A percentile compares a stretch with the other conserved stretches of the same genome.
Evolutionary conservation across 2,797 vertebrate genomes (phyloP).

Genomic region (Cryptoprocta ferox): DNA sequence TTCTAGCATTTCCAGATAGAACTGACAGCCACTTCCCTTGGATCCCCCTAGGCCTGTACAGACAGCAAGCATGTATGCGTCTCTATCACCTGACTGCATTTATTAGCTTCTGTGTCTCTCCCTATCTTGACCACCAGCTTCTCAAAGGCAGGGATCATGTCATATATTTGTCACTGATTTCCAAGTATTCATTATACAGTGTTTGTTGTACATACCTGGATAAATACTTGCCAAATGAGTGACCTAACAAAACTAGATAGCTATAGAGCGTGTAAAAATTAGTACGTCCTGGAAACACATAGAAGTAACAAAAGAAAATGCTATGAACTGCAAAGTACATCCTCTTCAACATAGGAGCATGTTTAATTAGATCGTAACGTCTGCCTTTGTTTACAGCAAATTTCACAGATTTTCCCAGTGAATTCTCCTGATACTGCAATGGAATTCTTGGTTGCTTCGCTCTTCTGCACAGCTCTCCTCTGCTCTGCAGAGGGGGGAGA

Average conservation of each 20-base stretch:
- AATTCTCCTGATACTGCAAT: constrained; percentile 56
- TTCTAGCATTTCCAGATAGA: background rate
- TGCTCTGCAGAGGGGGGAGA: background rate
- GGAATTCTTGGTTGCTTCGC: constrained; percentile 57
- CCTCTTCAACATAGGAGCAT: background rate
- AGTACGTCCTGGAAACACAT: background rate
- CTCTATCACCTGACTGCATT: background rate
- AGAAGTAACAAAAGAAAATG: constrained; percentile 15
- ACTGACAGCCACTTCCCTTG: background rate
- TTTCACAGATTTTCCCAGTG: constrained; percentile 55
- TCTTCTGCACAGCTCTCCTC: constrained; percentile 62
- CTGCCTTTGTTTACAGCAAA: constrained; percentile 62
- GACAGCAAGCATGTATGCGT: background rate
- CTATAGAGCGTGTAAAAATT: background rate
- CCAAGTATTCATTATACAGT: background rate
- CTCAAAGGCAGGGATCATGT: background rate
- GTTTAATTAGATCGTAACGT: constrained; percentile 72
- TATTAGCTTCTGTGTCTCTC: background rate
- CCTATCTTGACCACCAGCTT: background rate
- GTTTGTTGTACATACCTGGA: background rate
- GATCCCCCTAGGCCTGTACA: background rate
- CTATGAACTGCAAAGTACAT: constrained; percentile 11
- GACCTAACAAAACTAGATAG: constrained; percentile 11
- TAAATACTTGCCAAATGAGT: background rate
- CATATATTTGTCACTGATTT: constrained; percentile 7